Base-by-base conservation (phyloP, 1,140 invertebrate species). In the Cherax quadricarinatus region DNA sequence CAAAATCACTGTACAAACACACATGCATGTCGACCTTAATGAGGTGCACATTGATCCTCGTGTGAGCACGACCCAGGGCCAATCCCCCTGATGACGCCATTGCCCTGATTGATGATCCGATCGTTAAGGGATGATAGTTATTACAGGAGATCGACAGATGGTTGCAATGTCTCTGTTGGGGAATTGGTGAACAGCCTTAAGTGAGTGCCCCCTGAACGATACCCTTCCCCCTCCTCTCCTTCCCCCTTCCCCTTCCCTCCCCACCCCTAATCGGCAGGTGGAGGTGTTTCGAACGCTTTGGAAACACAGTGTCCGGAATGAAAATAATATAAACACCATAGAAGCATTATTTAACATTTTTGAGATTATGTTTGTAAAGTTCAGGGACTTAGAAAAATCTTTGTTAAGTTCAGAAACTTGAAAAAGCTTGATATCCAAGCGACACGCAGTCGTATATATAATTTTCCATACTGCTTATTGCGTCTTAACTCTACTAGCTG, bases 111-210 rank as follows among this genome's bases (percentile, higher is more conserved):
- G 82, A 84, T 84, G 82, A 60, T 53, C 53, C 30, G 53, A 12
- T 62, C 82, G 82, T 84, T 84, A 84, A 84, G 82, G 82, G 82
- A 84, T 84, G 82, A 84, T 84, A 84, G 82, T 62, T 84, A 84
- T 84, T 84, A 84, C 82, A 18, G 18, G n/a, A 66, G 82, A 62
- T 62, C 82, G 82, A 62, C 82, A 84, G 82, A 84, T 84, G 82
- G 82, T n/a, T 24, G 82, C 53, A 62, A 84, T 84, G 82, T 84
- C 82, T 84, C 82, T 60, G 10, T 66, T 66, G 62, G 12, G 62
- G 62, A 66, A 66, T 16, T 66, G 16, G 62, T 66, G 53, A 57
- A 18, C 12, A 18, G 14, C 62, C 10, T 18, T 66, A 60, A 60
- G 57, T 66, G 62, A 66, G 62, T 66, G 62, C 62, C 16, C 62